These are phyloP conservation scores for Achatina immaculata DNA, from an alignment of 1,140 invertebrate genomes.

Conservation along the genomic window DNA sequence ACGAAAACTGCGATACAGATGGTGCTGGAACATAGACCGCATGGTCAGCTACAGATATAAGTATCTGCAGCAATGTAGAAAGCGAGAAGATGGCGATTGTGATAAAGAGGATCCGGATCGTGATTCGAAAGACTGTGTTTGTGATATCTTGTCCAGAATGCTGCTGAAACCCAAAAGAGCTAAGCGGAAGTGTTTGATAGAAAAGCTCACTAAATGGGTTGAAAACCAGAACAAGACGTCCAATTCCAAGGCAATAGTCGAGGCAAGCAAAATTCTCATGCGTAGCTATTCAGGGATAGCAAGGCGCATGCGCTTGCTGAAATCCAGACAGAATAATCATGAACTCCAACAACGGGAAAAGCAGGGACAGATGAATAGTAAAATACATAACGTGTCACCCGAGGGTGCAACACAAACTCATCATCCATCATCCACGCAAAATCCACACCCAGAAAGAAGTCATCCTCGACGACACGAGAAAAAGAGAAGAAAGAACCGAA, in stretches of 20 bases:
- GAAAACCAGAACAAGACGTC: neutral
- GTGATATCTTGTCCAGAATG: neutral
- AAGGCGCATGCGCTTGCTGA: slow-evolving; percentile 4
- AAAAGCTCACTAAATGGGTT: slow-evolving; percentile 12
- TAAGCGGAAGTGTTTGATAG: neutral
- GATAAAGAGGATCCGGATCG: neutral
- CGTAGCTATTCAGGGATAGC: slow-evolving; percentile 13
- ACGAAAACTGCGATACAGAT: neutral
- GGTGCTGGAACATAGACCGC: slow-evolving; percentile 7
- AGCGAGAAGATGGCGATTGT: neutral
- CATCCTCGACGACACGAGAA: neutral
- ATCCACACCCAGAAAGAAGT: neutral
- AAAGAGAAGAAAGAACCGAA: neutral
- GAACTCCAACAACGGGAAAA: too few relatives aligned
- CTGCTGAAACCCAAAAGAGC: neutral
- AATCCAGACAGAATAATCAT: neutral
- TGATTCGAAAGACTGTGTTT: neutral
- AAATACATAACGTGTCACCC: too few relatives aligned
- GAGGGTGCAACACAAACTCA: neutral
- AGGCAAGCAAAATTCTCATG: neutral
- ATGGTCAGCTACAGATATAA: neutral
- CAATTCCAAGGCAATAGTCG: neutral
- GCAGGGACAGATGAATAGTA: too few relatives aligned
- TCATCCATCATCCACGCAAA: neutral
- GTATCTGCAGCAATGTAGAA: neutral